Evolutionary conservation across 2,888 invertebrate genomes (phyloP).

Genomic region (Philereme transversata): DNA sequence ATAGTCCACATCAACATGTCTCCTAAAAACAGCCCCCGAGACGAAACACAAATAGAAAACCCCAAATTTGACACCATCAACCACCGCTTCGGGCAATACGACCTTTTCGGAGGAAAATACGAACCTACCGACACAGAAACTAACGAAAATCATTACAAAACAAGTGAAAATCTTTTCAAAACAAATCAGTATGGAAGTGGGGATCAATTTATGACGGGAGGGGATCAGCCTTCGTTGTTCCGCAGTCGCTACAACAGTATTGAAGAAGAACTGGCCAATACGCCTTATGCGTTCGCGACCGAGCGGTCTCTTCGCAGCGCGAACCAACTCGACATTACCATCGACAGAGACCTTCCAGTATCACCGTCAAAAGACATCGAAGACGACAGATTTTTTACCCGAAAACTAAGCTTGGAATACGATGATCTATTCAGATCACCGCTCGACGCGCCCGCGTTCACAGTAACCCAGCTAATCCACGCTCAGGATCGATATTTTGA

Average conservation of each 20-base stretch:
- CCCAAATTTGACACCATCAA: conserved; percentile 78
- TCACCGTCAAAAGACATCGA: conserved; percentile 69
- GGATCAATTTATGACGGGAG: conserved; percentile 21
- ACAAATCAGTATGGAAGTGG: background rate
- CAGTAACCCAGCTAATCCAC: conserved; percentile 74
- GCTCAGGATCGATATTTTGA: conserved; percentile 78
- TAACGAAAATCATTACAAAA: background rate
- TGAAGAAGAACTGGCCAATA: conserved; percentile 78
- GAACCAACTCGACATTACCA: conserved; percentile 65
- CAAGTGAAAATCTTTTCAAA: background rate
- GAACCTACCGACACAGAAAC: conserved; percentile 38
- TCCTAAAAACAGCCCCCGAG: conserved; percentile 56
- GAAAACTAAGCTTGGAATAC: conserved; percentile 52
- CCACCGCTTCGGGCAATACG: conserved; percentile 73
- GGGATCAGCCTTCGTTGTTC: conserved; percentile 68
- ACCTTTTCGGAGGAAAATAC: conserved; percentile 74
- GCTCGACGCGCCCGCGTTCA: conserved; percentile 65
- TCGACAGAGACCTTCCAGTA: conserved; percentile 49
- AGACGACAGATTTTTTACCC: conserved; percentile 68
- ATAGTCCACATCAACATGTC: conserved; percentile 78
- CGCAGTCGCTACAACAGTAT: conserved; percentile 79
- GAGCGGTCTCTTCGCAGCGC: conserved; percentile 59
- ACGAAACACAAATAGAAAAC: conserved; percentile 49
- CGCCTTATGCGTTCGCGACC: conserved; percentile 78
- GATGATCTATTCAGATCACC: conserved; percentile 51